A percentile compares a stretch with the other conserved stretches of the same genome.
Conservation (phyloP, 2,888 invertebrate genomes). For the Meteorus colon region DNA sequence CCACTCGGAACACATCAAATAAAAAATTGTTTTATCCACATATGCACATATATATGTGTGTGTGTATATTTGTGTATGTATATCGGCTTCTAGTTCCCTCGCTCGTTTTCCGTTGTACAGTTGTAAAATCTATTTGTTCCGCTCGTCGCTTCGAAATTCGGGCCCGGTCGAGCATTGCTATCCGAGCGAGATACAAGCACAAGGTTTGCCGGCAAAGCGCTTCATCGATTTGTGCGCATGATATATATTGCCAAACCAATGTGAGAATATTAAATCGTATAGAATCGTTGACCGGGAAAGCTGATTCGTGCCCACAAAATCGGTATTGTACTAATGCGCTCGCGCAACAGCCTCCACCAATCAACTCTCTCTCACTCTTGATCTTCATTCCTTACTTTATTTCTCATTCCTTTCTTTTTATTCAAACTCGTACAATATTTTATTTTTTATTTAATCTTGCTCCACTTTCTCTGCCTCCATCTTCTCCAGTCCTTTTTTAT, state of each 20-base stretch:
- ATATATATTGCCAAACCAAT: constrained; percentile 55
- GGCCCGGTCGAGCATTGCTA: constrained; percentile 29
- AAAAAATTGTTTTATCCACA: neutral
- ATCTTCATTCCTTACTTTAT: neutral
- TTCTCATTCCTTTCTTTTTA: neutral
- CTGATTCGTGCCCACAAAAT: constrained; percentile 54
- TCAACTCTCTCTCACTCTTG: neutral
- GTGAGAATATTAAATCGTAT: constrained; percentile 66
- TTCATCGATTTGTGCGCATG: constrained; percentile 46
- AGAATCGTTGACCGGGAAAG: constrained; percentile 63
- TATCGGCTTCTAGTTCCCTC: constrained; percentile 7
- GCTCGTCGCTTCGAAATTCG: constrained; percentile 51
- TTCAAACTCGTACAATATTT: neutral
- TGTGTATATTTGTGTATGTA: constrained; percentile 10
- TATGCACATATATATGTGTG: constrained; percentile 1
- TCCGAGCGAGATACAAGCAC: constrained; percentile 25
- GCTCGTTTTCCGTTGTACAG: constrained; percentile 51
- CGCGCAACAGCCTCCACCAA: neutral
- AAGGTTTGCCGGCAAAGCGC: constrained; percentile 31
- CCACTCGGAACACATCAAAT: constrained; percentile 9
- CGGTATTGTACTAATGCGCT: constrained; percentile 23
- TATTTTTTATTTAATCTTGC: neutral
- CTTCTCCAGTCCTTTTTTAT: neutral
- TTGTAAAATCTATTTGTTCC: constrained; percentile 61
- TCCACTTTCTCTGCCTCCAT: neutral